Base-by-base conservation (phyloP, 2,888 invertebrate genomes). In the Dryococelus australis region DNA sequence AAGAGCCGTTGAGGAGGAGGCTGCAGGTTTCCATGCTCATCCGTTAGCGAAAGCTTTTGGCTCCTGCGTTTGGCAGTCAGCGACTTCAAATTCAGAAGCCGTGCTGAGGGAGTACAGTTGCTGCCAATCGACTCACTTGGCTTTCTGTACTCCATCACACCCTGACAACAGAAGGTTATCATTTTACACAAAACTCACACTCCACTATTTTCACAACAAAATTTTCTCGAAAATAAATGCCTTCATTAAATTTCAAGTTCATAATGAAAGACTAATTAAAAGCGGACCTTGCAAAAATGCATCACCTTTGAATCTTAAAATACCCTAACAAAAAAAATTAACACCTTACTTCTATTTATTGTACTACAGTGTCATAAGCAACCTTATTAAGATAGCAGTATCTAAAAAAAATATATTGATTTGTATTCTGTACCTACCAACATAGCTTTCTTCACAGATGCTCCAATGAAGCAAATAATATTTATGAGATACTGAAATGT, bases 111-210 rank as follows among this genome's bases (percentile, higher is more conserved):
- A 0, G 94, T 94, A 90, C 94, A 95, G 89, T 92, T 93, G 90
- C 93, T 94, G 92, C 96, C 97, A 86, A 95, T 96, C 20, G 95
- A 95, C 91, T 97, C 96, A 43, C 94, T 94, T 0, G 96, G 96
- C 89, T 93, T 94, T 53, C 92, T 92, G 90, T 94, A 95, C 89
- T 94, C 93, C 89, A 93, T 94, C 65, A 93, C 92, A 90, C 95
- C 94, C 87, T 91, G 86, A 16, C 78, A 84, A 65, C 26, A 47
- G 10, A 47, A 5, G 47, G 47, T 6, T 47, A 5, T 47, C 78
- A 79, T 12, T n/a, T 65, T 26, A 27, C n/a, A 27, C n/a, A 27
- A 43, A 12, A 43, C 78, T 3, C 26, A 2, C 43, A 6, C 26
- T 85, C n/a, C 13, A 47, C 24, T 35, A 35, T 13, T 84, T 20